These are phyloP conservation scores for Gila orcuttii DNA, from an alignment of 2,113 vertebrate species.

Conservation along the genomic window DNA sequence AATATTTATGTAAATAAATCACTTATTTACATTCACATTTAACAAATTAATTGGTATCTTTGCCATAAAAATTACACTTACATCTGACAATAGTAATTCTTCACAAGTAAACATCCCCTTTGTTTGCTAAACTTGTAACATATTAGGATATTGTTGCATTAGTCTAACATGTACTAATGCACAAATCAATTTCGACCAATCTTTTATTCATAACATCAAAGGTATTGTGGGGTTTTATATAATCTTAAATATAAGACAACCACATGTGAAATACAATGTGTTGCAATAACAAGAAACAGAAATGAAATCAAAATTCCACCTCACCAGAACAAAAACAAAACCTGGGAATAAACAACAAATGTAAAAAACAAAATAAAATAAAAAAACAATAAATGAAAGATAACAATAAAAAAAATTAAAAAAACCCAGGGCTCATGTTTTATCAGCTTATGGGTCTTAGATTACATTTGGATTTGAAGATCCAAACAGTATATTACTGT, in stretches of 20 bases:
- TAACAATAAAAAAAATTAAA: conserved; percentile 36
- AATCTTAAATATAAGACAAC: not conserved
- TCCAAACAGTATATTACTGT: conserved; percentile 62
- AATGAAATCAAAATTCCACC: conserved; percentile 17
- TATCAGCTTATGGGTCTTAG: conserved; percentile 65
- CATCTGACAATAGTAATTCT: too few relatives aligned
- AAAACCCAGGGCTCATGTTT: conserved; percentile 47
- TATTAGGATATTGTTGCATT: not conserved
- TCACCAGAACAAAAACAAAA: conserved; percentile 32
- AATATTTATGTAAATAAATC: conserved; percentile 27
- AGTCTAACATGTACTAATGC: not conserved
- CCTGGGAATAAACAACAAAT: conserved; percentile 40
- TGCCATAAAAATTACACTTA: not conserved
- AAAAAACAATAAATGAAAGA: conserved; percentile 27
- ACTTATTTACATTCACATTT: conserved; percentile 24
- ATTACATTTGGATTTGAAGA: conserved; percentile 65
- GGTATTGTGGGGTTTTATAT: not conserved
- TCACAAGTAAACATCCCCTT: not conserved
- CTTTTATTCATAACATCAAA: not conserved
- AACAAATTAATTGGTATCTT: not conserved
- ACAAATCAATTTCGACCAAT: not conserved
- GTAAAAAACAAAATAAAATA: conserved; percentile 30
- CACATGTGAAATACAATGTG: not conserved
- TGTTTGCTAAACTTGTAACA: not conserved
- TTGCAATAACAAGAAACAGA: not conserved